Base-by-base conservation (phyloP, 1,140 invertebrate species). In the Leptonema lineaticorne region DNA sequence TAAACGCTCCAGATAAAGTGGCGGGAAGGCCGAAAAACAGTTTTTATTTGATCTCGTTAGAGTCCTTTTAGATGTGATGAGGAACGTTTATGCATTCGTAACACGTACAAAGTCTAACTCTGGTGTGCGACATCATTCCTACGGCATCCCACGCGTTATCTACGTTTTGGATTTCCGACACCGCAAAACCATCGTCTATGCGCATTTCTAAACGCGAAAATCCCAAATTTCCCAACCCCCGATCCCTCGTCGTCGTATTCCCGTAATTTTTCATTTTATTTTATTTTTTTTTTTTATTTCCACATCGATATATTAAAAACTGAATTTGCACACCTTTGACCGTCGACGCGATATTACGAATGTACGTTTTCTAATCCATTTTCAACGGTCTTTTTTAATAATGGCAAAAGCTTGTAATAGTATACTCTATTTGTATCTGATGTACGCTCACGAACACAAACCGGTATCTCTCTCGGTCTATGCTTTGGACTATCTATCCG, bases 161-260 rank as follows among this genome's bases (percentile, higher is more conserved):
- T 53, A 53, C 50, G 50, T 53, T 53, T 53, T 24, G 50, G 50
- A 53, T 53, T 53, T 26, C 22, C 50, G 27, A 53, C 20, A 24
- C 50, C 50, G 50, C 50, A 53, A 22, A 53, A 22, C 50, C 37
- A 41, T 16, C 37, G n/a, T n/a, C n/a, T n/a, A n/a, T n/a, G n/a
- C n/a, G n/a, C n/a, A n/a, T n/a, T n/a, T n/a, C n/a, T n/a, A n/a
- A n/a, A n/a, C n/a, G n/a, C n/a, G n/a, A n/a, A n/a, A n/a, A n/a
- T n/a, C n/a, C n/a, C n/a, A n/a, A n/a, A n/a, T n/a, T n/a, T n/a
- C n/a, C n/a, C n/a, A n/a, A n/a, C n/a, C n/a, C n/a, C n/a, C n/a
- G n/a, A n/a, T n/a, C n/a, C n/a, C n/a, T n/a, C n/a, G n/a, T n/a
- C n/a, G n/a, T n/a, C n/a, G n/a, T n/a, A n/a, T n/a, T n/a, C n/a